These are phyloP conservation scores for Triops longicaudatus DNA, from an alignment of 1,140 invertebrate genomes.

Conservation along the genomic window DNA sequence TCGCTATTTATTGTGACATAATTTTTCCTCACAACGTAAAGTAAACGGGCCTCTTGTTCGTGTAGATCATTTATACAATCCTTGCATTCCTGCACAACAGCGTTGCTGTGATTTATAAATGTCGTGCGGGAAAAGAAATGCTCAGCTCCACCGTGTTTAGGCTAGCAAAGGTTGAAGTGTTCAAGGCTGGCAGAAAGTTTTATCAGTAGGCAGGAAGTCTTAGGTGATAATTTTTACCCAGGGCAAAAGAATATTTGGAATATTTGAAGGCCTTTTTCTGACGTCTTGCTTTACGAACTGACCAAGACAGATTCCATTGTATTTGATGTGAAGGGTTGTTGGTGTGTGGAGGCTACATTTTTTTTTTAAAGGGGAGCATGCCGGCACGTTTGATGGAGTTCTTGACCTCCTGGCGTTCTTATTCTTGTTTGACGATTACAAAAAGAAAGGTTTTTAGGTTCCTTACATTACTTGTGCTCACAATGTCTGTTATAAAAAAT, in stretches of 20 bases:
- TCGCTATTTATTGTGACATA: too few species aligned
- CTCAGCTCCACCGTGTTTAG: too few species aligned
- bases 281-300: not conserved
- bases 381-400: conserved; percentile 14
- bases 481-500: not conserved
- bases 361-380: not conserved
- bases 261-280: not conserved
- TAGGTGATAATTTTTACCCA: not conserved
- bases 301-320: not conserved
- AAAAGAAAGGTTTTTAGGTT: not conserved
- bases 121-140: too few species aligned
- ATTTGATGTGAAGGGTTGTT: not conserved
- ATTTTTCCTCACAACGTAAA: too few species aligned
- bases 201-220: conserved; percentile 10
- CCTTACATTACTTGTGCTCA: not conserved
- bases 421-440: not conserved
- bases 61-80: too few species aligned
- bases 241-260: not conserved
- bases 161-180: not conserved
- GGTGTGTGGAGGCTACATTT: not conserved
- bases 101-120: too few species aligned
- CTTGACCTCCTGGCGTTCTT: conserved; percentile 3
- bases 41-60: too few species aligned
- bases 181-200: not conserved
- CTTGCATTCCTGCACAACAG: too few species aligned